Evolutionary conservation across 2,113 vertebrate species (phyloP), one percentile per base, ranked within the genome.

Genomic region (Ochotona princeps): DNA sequence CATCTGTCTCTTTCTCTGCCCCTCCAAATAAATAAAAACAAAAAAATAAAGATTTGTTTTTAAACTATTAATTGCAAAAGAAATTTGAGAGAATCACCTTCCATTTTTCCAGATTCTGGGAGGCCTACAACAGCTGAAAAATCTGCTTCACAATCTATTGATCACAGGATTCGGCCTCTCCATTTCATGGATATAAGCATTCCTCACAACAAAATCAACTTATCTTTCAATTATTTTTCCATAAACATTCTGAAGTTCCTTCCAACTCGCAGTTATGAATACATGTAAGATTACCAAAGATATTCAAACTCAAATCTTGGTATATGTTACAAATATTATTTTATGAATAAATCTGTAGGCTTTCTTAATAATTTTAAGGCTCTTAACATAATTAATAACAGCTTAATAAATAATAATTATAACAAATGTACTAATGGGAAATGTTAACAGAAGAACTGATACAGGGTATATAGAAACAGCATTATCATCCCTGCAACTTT

Each of bases 321-420:
- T 35, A 72, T 30, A 10, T 79, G 8, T 30, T 74, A 28, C n/a
- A 61, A 72, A 72, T 65, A 76, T 57, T 28, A 28, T 54, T 76
- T 88, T 57, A 86, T 17, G 30, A 80, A 47, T 73, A 61, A 84
- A 60, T 81, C 17, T 60, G 82, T 3, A 49, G 63, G 66, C 30
- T 60, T 63, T 82, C 23, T 44, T 44, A 44, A 44, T 35, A 90
- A 93, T 28, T 47, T 47, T 78, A 25, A 63, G 82, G 44, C 7
- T 35, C 89, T 67, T 74, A 54, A n/a, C 83, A 23, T 30, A 57
- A 73, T 49, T 73, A 92, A 85, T 79, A 88, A 90, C 6, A 85
- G 67, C 7, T 51, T 25, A 60, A 28, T 67, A 61, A 87, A 79
- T 63, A 80, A 49, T 81, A 69, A 90, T 51, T 60, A 17, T n/a